A percentile compares a stretch with the other conserved stretches of the same genome.
phyloP scores from a whole-genome alignment of 2,113 vertebrate species.

The Aythya baeri region DNA sequence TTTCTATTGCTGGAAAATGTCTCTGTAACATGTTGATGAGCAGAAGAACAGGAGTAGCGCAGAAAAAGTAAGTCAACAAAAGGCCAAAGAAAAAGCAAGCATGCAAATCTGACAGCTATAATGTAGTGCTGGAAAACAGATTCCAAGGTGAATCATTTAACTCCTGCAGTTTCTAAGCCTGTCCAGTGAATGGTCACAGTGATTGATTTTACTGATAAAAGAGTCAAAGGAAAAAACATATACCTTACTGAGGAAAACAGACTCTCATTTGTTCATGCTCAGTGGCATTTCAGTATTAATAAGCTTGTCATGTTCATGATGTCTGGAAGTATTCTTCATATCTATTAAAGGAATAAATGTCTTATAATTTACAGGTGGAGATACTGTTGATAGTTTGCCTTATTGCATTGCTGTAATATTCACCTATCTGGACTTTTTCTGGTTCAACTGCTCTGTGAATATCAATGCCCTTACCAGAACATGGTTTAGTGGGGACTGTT shows the following conservation, averaged over 20 bases:
- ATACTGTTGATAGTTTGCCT: neutral
- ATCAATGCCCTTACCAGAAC: neutral
- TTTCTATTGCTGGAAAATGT: neutral
- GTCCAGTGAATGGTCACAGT: neutral
- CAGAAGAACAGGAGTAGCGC: neutral
- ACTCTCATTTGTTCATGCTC: neutral
- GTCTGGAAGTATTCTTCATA: neutral
- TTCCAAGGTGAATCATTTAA: neutral
- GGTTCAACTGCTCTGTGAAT: neutral
- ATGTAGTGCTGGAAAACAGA: neutral
- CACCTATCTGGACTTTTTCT: neutral
- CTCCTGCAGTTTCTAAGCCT: neutral
- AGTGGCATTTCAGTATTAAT: constrained; percentile 20
- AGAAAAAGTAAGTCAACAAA: neutral
- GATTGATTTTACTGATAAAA: neutral
- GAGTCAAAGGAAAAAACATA: neutral
- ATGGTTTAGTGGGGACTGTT: too few relatives aligned
- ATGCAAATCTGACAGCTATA: neutral
- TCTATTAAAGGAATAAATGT: neutral
- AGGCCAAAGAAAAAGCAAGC: neutral
- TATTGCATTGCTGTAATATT: neutral
- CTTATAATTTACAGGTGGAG: neutral
- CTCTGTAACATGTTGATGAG: neutral
- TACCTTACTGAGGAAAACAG: neutral
- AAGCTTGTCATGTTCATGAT: neutral